Base-by-base conservation (phyloP, 2,888 invertebrate genomes). In the Hartigia nigra region DNA sequence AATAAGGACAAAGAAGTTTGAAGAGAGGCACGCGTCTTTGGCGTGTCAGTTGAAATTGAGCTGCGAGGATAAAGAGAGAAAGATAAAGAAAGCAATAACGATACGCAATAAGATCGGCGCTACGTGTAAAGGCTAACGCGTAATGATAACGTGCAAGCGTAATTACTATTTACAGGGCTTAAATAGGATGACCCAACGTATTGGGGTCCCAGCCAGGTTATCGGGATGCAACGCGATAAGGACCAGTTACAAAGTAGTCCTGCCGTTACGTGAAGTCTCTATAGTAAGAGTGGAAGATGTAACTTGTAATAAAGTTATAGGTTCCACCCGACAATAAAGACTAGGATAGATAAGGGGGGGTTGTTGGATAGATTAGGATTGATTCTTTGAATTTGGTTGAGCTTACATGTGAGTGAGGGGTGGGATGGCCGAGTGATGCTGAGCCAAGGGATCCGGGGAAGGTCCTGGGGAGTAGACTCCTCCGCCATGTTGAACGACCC, bases 371-470 rank as follows among this genome's bases (percentile, higher is more conserved):
- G 72, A 34, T 72, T 72, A 55, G 55, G 55, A 55, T 55, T 55
- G 55, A 55, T 55, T 55, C 14, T 23, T 55, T 55, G 55, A 55
- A 55, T 72, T 72, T 72, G 72, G 72, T 72, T 72, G 72, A 72
- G 85, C 94, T 94, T 94, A 95, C 95, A 95, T 95, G 90, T 95
- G 95, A 88, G 95, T 93, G 83, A 95, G 92, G 69, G 93, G 93
- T 84, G 93, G 93, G 80, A 90, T 88, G 78, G 86, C 81, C 12
- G 90, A 85, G 78, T 91, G 91, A 81, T 91, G 91, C 79, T 91
- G 91, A 84, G 92, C 93, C 86, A 93, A 90, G 78, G 94, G 93
- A 84, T 95, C 94, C 76, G 94, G 94, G 86, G 94, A 94, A 91
- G 93, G 94, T 92, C 94, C 94, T 84, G 95, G 94, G 89, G 95